Conservation (phyloP, 2,113 vertebrate genomes). For the Eulacestoma nigropectus region DNA sequence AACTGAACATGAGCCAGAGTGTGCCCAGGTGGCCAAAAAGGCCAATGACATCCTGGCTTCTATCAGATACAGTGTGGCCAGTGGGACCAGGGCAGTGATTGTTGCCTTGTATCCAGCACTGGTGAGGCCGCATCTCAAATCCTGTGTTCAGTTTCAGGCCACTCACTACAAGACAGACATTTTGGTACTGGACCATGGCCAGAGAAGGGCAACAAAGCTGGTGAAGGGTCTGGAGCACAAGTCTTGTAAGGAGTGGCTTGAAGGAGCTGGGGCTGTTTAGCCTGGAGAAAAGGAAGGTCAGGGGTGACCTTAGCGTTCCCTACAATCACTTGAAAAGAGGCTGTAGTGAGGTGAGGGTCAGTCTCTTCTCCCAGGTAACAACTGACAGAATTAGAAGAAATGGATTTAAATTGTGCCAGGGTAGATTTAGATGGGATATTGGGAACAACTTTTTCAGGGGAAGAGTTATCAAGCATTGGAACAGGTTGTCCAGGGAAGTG, state of each 20-base stretch:
- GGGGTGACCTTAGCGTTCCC: rapidly evolving
- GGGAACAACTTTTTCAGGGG: not conserved
- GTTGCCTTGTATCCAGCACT: not conserved
- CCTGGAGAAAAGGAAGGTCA: not conserved
- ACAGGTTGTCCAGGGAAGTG: not conserved
- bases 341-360: rapidly evolving
- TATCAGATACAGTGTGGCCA: not conserved
- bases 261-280: not conserved
- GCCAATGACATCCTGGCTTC: not conserved
- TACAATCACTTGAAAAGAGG: not conserved
- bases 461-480: not conserved
- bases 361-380: not conserved
- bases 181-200: not conserved
- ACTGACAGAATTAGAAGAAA: not conserved
- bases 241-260: not conserved
- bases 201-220: not conserved
- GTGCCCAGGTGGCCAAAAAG: not conserved
- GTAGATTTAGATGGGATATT: not conserved
- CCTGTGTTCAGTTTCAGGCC: not conserved
- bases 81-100: too few species aligned
- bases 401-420: not conserved
- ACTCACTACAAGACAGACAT: not conserved
- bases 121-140: not conserved
- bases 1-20: not conserved
- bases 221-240: not conserved